Conservation (phyloP, 2,888 invertebrate species). For the Conus canariensis region DNA sequence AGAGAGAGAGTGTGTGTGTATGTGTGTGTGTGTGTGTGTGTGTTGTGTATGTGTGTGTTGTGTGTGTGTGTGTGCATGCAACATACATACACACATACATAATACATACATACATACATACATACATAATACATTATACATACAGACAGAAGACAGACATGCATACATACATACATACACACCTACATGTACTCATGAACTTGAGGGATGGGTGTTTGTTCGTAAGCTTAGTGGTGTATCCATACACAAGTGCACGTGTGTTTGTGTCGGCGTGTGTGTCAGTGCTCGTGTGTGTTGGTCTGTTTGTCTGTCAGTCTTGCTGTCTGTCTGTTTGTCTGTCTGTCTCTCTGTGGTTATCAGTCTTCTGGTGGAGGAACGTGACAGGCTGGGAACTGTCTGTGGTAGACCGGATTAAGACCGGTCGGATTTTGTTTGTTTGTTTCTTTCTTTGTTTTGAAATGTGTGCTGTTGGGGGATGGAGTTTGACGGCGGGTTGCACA, state of each 20-base stretch:
- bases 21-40: too few species aligned
- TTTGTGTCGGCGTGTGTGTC: background rate
- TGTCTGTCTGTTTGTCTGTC: background rate
- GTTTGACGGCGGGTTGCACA: background rate
- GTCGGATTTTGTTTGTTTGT: too few species aligned
- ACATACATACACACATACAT: constrained; percentile 13
- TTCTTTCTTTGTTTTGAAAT: too few species aligned
- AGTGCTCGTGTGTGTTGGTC: background rate
- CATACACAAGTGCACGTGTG: background rate
- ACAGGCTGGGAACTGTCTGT: too few species aligned
- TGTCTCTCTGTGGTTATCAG: background rate
- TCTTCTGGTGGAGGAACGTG: background rate
- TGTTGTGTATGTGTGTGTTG: too few species aligned
- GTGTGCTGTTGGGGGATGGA: too few species aligned
- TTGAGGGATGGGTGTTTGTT: background rate
- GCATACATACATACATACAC: background rate
- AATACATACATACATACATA: constrained; percentile 1
- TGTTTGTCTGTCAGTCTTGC: background rate
- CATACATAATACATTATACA: background rate
- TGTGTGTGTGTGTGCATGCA: too few species aligned
- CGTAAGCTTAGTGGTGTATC: background rate
- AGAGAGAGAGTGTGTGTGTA: too few species aligned
- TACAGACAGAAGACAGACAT: background rate
- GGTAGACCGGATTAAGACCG: too few species aligned
- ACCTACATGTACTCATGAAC: background rate